Evolutionary conservation across 2,113 vertebrate species (phyloP), one percentile per base, ranked within the genome.

Genomic region (Caretta caretta): DNA sequence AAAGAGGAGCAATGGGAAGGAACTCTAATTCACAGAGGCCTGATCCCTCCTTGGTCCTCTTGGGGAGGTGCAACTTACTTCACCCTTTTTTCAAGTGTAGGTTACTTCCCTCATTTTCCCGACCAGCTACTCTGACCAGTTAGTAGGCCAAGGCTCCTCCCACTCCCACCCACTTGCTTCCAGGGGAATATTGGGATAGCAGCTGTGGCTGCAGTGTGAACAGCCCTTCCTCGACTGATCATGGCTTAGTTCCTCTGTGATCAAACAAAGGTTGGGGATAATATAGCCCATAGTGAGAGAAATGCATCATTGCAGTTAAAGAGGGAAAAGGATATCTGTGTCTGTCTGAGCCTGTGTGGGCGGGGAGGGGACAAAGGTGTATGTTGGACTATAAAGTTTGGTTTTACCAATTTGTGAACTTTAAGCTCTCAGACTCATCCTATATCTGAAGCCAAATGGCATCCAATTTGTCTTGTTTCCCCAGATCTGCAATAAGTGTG

Each of bases 361-460:
- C 75, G 51, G 57, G 59, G 9, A 25, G 91, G 83, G 5, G 87
- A 93, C 54, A 51, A 88, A 94, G 72, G 56, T n/a, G 89, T 76
- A 7, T 20, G 9, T 82, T 56, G 78, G 89, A 91, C 89, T 88
- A 22, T 84, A 80, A 95, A 80, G 62, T 72, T 93, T 72, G 87
- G 56, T 92, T 95, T 94, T 86, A 83, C 88, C 80, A 86, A 83
- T 96, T 90, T 62, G 19, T 84, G 48, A 86, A 86, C 17, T 95
- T 96, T 96, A 94, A 95, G 97, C 95, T 96, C 76, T 93, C 65
- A 56, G n/a, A 46, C 42, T 95, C 84, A 46, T 89, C 25, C 31
- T 92, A 78, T 50, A 38, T 90, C 89, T 91, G 89, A 94, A 90
- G 78, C 92, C 83, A 96, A 93, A 94, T 9, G 7, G 79, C 94